These are phyloP conservation scores for Theristus sp. DNA, from an alignment of 2,888 invertebrate species.

Conservation along the genomic window DNA sequence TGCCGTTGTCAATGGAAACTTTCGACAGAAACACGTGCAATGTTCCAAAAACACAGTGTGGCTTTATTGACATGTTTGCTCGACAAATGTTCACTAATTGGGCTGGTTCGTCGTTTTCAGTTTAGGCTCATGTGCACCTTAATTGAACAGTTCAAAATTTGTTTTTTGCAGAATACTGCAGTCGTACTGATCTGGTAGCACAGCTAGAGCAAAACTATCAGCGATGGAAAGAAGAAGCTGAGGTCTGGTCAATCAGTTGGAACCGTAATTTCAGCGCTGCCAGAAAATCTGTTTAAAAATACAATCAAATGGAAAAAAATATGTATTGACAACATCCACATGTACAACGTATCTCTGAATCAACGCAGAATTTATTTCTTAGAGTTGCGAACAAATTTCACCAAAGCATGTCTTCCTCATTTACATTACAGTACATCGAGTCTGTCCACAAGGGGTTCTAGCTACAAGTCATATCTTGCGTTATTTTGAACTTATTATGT, in stretches of 20 bases:
- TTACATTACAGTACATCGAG: too few relatives aligned
- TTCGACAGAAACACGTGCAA: slow-evolving; percentile 85
- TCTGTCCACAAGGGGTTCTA: too few relatives aligned
- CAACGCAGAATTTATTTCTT: too few relatives aligned
- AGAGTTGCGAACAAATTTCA: too few relatives aligned
- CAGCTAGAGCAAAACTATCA: slow-evolving; percentile 24
- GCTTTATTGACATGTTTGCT: slow-evolving; percentile 91
- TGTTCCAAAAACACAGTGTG: slow-evolving; percentile 89
- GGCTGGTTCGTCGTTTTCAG: slow-evolving; percentile 46
- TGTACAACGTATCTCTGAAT: too few relatives aligned
- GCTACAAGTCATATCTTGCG: too few relatives aligned
- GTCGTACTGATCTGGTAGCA: slow-evolving; percentile 17
- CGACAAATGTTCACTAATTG: slow-evolving; percentile 94
- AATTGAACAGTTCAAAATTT: neutral
- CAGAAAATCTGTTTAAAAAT: neutral
- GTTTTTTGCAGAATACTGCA: slow-evolving; percentile 16
- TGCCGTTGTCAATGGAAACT: slow-evolving; percentile 95
- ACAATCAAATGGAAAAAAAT: too few relatives aligned
- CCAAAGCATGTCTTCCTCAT: too few relatives aligned
- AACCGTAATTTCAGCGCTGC: neutral
- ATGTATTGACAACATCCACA: too few relatives aligned
- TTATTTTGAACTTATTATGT: too few relatives aligned
- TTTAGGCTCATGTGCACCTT: neutral
- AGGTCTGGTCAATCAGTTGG: neutral
- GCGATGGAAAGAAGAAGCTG: slow-evolving; percentile 18